Evolutionary conservation across 2,888 invertebrate genomes (phyloP), one percentile per base, ranked within the genome.

Genomic region (Drosophila meridionalis): DNA sequence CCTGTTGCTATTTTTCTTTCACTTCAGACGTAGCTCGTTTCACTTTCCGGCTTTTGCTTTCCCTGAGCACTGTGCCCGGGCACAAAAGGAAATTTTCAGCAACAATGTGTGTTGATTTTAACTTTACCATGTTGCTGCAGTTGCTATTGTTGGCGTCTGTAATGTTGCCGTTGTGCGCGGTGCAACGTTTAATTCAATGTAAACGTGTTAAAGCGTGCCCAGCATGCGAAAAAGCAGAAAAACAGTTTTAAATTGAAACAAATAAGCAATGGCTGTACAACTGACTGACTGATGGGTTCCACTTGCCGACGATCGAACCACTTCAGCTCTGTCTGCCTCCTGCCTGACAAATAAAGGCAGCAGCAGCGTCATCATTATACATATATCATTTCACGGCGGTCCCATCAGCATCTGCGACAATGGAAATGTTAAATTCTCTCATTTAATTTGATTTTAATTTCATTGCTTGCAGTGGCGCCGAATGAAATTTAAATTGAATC

Each of bases 71-170:
- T 52, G 40, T 53, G 42, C 67, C 52, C 63, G 63, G 67, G 52
- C 66, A 72, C 80, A 80, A 69, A 80, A 65, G 76, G 55, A 76
- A 69, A 70, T 75, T 61, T 79, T 68, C 67, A 79, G 70, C 76
- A 84, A 89, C 89, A 84, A 84, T 89, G 80, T 88, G 76, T 89
- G 85, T 88, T 89, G 86, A 89, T 85, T 88, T 85, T 85, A 85
- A 74, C 65, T 75, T 82, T 65, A 55, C 59, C 66, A 63, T 65
- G 71, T 47, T 87, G 80, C 59, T 81, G 78, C 63, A 42, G 40
- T 26, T 60, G 56, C 47, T 58, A 66, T 84, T 81, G 75, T 83
- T 78, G 68, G 60, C 82, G 68, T 84, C 69, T 68, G 76, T 76
- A 58, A 69, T 82, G 73, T 65, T 80, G 73, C 62, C 62, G 56